phyloP scores from a whole-genome alignment of 2,113 vertebrate genomes.

The Pagrus major region DNA sequence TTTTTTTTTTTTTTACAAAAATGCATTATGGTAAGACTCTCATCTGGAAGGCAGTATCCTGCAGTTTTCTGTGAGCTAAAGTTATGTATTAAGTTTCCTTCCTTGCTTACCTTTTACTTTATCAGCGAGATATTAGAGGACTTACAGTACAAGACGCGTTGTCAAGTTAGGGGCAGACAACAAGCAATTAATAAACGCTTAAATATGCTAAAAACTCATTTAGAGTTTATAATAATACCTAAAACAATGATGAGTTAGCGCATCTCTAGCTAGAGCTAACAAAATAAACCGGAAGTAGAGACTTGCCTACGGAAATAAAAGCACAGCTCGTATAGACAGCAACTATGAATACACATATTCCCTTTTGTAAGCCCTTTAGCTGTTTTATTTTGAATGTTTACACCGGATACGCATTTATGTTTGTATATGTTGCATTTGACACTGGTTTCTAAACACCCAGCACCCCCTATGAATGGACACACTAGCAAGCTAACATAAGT shows the following conservation, averaged over 20 bases:
- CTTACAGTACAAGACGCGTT: neutral
- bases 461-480: rapidly evolving
- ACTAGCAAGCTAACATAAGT: neutral
- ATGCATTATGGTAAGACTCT: neutral
- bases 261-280: slow-evolving; percentile 5
- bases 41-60: too few species aligned
- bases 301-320: slow-evolving; percentile 41
- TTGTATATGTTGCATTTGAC: too few species aligned
- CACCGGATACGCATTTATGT: neutral
- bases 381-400: neutral
- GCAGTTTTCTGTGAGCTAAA: neutral
- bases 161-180: neutral
- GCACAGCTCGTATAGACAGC: neutral
- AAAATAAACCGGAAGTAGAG: slow-evolving; percentile 13
- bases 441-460: neutral
- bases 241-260: neutral
- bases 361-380: neutral
- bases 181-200: neutral
- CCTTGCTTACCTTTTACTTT: neutral
- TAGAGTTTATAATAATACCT: neutral
- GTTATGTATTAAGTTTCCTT: neutral
- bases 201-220: neutral
- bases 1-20: too few species aligned
- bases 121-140: neutral
- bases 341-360: neutral